A percentile compares a stretch with the other conserved stretches of the same genome.
Evolutionary conservation across 2,797 vertebrate genomes (phyloP).

Genomic region (Chloroceryle amazona): DNA sequence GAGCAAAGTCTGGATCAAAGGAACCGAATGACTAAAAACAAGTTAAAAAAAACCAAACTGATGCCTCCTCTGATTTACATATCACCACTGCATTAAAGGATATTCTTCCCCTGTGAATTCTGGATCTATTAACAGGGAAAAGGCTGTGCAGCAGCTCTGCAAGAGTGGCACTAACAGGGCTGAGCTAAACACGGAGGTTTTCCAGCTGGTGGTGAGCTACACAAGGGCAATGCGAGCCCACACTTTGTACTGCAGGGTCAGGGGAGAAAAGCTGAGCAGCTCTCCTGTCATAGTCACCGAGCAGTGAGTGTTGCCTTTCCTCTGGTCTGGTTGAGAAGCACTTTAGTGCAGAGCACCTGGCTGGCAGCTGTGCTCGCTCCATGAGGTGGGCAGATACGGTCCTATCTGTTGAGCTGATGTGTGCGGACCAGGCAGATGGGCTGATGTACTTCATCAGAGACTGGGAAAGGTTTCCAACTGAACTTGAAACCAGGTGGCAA

Average conservation of each 20-base stretch:
- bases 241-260: fast-evolving
- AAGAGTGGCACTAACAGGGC: not conserved
- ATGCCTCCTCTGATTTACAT: not conserved
- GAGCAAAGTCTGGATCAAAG: not conserved
- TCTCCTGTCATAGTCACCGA: not conserved
- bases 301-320: fast-evolving
- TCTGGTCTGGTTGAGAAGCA: not conserved
- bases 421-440: fast-evolving
- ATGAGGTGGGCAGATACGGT: not conserved
- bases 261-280: not conserved
- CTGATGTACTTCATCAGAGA: not conserved
- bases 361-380: not conserved
- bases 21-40: not conserved
- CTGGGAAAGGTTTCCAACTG: not conserved
- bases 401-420: not conserved
- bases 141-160: not conserved
- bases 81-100: not conserved
- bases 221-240: fast-evolving
- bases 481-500: not conserved
- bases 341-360: too few relatives aligned
- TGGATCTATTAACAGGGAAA: not conserved
- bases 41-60: not conserved
- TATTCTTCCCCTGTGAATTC: not conserved
- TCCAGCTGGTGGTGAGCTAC: not conserved
- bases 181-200: not conserved